Conservation (phyloP, 2,113 vertebrate genomes). For the Mellivora capensis region DNA sequence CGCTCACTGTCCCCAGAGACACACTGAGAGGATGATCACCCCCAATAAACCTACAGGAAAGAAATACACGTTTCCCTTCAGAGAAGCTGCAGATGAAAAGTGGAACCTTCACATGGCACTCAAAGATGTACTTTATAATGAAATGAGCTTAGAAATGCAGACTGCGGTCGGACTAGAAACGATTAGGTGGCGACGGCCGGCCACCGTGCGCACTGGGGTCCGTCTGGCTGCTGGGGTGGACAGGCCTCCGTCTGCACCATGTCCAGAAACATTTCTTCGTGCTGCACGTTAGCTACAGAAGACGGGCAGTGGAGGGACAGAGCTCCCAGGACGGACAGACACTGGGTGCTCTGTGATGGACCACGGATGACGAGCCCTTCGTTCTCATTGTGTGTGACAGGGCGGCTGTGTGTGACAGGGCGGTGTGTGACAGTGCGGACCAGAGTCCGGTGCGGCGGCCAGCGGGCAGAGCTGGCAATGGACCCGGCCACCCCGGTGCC, state of each 20-base stretch:
- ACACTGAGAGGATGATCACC: accelerated
- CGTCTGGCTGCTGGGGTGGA: accelerated
- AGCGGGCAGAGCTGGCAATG: not conserved
- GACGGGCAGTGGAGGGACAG: accelerated
- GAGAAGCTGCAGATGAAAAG: not conserved
- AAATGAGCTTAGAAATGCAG: not conserved
- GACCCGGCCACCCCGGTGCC: not conserved
- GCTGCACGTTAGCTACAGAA: accelerated
- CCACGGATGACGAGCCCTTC: accelerated
- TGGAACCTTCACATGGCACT: accelerated
- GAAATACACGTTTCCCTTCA: not conserved
- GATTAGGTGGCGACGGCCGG: accelerated
- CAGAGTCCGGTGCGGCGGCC: not conserved
- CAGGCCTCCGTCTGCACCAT: accelerated
- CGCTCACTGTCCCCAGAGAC: accelerated
- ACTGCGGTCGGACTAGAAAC: not conserved
- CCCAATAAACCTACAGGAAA: not conserved
- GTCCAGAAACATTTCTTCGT: accelerated
- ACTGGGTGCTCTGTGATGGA: accelerated
- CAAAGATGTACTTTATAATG: not conserved
- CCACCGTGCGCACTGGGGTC: accelerated
- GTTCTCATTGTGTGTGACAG: not conserved
- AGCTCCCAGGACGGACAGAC: not conserved
- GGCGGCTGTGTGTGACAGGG: accelerated
- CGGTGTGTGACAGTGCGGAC: too few relatives aligned